Evolutionary conservation across 2,797 vertebrate genomes (phyloP).

Genomic region (Sparus aurata): DNA sequence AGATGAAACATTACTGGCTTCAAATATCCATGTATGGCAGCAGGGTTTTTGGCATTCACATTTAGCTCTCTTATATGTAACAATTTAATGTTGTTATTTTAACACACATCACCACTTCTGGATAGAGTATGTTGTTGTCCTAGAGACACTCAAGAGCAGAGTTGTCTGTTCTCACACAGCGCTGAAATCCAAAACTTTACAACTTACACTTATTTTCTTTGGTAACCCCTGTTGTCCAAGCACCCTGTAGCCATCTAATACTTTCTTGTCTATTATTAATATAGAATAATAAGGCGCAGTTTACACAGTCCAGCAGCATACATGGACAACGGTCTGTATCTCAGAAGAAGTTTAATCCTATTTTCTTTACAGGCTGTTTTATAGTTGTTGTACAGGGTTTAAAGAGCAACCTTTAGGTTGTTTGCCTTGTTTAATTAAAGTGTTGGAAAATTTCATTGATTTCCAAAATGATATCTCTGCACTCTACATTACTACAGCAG

Average conservation of each 20-base stretch:
- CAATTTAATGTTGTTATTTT: slow-evolving; percentile 15
- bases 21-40: background rate
- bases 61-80: background rate
- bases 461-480: background rate
- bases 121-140: background rate
- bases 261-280: slow-evolving; percentile 14
- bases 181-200: background rate
- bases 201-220: slow-evolving; percentile 10
- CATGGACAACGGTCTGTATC: background rate
- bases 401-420: background rate
- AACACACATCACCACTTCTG: background rate
- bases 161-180: background rate
- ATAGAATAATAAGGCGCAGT: background rate
- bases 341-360: background rate
- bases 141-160: background rate
- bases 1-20: slow-evolving; percentile 35
- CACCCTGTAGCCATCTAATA: background rate
- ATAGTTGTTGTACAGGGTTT: background rate
- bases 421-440: background rate
- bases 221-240: slow-evolving; percentile 6
- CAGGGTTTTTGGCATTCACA: slow-evolving; percentile 17
- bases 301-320: slow-evolving; percentile 9
- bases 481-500: no score
- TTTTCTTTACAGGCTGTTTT: background rate
- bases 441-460: background rate